Conservation (phyloP, 2,113 vertebrate genomes). For the Macrotus californicus region DNA sequence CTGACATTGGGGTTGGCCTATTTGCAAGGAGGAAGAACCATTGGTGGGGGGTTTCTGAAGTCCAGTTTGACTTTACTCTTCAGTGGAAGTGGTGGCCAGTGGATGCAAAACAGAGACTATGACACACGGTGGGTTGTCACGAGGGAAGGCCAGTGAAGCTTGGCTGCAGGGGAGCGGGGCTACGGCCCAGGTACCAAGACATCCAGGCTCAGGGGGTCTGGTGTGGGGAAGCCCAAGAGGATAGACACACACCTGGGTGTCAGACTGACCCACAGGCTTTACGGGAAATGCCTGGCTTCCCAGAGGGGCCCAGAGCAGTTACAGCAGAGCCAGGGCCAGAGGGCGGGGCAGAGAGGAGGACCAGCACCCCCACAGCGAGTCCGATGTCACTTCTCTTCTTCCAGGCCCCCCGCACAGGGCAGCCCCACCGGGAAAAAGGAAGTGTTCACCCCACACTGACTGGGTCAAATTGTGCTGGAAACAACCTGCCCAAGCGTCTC, state of each 20-base stretch:
- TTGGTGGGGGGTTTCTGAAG: neutral
- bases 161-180: neutral
- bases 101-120: neutral
- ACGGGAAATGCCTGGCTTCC: neutral
- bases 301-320: neutral
- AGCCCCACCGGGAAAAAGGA: neutral
- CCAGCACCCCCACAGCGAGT: neutral
- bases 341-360: neutral
- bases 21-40: neutral
- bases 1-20: neutral
- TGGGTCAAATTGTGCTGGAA: neutral
- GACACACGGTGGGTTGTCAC: accelerated
- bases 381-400: neutral
- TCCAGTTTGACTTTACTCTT: neutral
- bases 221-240: neutral
- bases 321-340: neutral
- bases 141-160: neutral
- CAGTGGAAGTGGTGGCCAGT: neutral
- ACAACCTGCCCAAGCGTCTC: neutral
- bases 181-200: neutral
- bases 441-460: neutral
- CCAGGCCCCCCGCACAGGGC: neutral
- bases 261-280: neutral
- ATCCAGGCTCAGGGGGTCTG: neutral
- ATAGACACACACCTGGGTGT: neutral